Evolutionary conservation across 64 coral and sea anemone species (phyloP), one percentile per base, ranked within the genome.

Genomic region (Montipora capricornis): DNA sequence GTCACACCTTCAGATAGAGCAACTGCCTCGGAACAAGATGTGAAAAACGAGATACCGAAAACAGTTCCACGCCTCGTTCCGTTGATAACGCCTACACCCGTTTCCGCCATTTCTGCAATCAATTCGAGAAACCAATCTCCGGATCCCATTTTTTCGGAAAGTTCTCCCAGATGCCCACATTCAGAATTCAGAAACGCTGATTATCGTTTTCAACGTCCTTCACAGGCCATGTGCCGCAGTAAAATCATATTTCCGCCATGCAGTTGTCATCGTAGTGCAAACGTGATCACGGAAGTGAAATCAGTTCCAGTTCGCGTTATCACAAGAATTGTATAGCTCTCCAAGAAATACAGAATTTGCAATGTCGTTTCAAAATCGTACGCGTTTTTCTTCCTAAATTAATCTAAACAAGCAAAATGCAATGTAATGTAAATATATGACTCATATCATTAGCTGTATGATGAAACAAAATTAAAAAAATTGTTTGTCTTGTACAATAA

Each of bases 211-310:
- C 66, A 47, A 11, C 45, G 17, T 12, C 66, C 67, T 71, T 68
- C 82, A 19, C 66, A 48, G n/a, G 47, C 64, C 6, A 13, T 86
- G 4, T 86, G 82, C 47, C 62, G 82, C 19, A 86, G 82, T 7
- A 66, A 86, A 47, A 86, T 86, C 10, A 86, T 86, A 47, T 86
- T 86, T 73, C 82, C 82, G 47, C 64, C 82, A 13, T 86, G 44
- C 11, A 71, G 64, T 69, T 86, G 62, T 73, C 10, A 20, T 22
- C 71, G 67, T n/a, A 59, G 82, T 50, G 10, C 66, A 46, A 45
- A 17, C 82, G 47, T 73, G 82, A 44, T 86, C 44, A 44, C 45
- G 8, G 82, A 70, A 11, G 62, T 47, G 16, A 70, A 14, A 47
- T 50, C 82, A 20, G 45, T 86, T 3, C 82, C 82, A 10, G 82